These are phyloP conservation scores for Gadus macrocephalus DNA, from an alignment of 2,113 vertebrate genomes.

Conservation along the genomic window DNA sequence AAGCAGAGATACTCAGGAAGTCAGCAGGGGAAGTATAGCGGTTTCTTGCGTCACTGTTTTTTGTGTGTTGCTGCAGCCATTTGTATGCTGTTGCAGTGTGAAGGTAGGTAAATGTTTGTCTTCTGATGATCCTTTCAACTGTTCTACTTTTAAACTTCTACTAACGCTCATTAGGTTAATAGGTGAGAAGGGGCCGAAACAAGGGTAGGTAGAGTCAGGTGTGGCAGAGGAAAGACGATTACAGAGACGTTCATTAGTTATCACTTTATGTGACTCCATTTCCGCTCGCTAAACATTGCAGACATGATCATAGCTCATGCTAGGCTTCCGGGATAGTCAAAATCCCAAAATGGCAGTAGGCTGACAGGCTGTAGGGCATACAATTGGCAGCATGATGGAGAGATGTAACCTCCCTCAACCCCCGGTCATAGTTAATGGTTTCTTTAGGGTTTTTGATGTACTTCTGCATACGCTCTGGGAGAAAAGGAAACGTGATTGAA, in stretches of 20 bases:
- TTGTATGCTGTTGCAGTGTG: constrained; percentile 57
- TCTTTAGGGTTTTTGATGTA: too few species aligned
- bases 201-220: constrained; percentile 20
- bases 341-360: constrained; percentile 20
- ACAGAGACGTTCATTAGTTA: constrained; percentile 5
- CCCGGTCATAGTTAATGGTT: not conserved
- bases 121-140: too few species aligned
- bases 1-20: constrained; percentile 73
- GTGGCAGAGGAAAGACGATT: constrained; percentile 24
- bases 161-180: too few species aligned
- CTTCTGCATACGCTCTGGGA: not conserved
- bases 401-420: not conserved
- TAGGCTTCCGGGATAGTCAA: constrained; percentile 57
- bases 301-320: constrained; percentile 13
- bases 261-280: constrained; percentile 16
- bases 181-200: too few species aligned
- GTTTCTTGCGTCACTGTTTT: constrained; percentile 76
- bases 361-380: constrained; percentile 35
- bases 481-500: constrained; percentile 11
- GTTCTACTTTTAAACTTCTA: too few species aligned
- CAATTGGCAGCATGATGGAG: constrained; percentile 10
- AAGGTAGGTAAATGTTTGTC: constrained; percentile 64
- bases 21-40: constrained; percentile 75
- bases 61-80: constrained; percentile 55
- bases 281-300: constrained; percentile 20